Evolutionary conservation across 1,140 invertebrate genomes (phyloP), one percentile per base, ranked within the genome.

Genomic region (Melanaphis sacchari): DNA sequence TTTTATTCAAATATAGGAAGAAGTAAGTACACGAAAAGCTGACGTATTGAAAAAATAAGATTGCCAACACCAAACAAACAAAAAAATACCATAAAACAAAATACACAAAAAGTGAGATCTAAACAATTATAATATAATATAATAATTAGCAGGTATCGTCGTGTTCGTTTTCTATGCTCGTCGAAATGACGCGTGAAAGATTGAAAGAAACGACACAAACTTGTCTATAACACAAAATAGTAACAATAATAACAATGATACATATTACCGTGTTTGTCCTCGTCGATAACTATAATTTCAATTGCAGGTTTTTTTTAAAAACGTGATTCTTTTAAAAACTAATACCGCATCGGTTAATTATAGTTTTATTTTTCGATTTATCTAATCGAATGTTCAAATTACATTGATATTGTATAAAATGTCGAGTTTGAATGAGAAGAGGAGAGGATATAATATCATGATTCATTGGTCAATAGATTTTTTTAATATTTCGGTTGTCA

Each of bases 11-110:
- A 41, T 93, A 49, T 84, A 93, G 91, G 91, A 93, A 93, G 91
- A 93, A 93, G 91, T 93, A 93, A 93, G 91, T 93, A 93, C 91
- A 46, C 38, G 52, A 90, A 90, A 66, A 40, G 89, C 89, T 41
- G 89, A 59, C 89, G 6, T 66, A 66, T 59, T 90, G 24, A 40
- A 66, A 90, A 59, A 59, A 59, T 66, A 89, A 89, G 88, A 54
- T 66, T 59, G 89, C 40, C 89, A 66, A 52, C 52, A 40, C 4
- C 46, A 54, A 54, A 49, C 89, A 26, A 90, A 41, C 11, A 24
- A n/a, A 88, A 43, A 84, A 36, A 43, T 87, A 87, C 59, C 31
- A 76, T 76, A 76, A 88, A 88, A 88, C 31, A 46, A 46, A 46
- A 43, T 24, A 91, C 36, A 5, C 36, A 52, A 82, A 91, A 91